A percentile compares a stretch with the other conserved stretches of the same genome.
Conservation (phyloP, 2,888 invertebrate species). For the Diaphora mendica region DNA sequence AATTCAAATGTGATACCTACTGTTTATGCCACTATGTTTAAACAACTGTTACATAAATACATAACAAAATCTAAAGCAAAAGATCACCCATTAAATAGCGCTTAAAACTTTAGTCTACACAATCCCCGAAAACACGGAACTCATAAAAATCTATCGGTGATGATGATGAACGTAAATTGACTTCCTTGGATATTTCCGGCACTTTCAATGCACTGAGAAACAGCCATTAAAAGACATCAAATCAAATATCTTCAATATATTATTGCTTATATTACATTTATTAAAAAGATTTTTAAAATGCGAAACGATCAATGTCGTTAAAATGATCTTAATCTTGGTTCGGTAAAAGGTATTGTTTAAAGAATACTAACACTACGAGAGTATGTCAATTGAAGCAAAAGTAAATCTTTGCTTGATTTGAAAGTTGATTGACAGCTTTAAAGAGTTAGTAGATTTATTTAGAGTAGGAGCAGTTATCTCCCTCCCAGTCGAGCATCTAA, state of each 20-base stretch:
- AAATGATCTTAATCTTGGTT: conserved; percentile 6
- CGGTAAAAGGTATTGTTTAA: conserved; percentile 1
- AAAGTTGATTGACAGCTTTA: conserved; percentile 35
- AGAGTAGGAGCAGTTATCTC: neutral
- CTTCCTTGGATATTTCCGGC: conserved; percentile 10
- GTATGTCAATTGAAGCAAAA: conserved; percentile 16
- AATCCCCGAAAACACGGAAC: conserved; percentile 24
- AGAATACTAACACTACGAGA: neutral
- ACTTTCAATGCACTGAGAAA: conserved; percentile 1
- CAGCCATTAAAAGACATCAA: neutral
- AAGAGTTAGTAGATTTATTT: neutral
- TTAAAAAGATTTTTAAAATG: neutral
- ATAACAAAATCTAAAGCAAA: conserved; percentile 36
- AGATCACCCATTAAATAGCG: conserved; percentile 34
- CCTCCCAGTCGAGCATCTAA: neutral
- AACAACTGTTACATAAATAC: neutral
- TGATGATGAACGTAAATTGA: conserved; percentile 3
- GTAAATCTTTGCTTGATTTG: conserved; percentile 8
- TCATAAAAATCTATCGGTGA: conserved; percentile 10
- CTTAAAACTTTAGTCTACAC: conserved; percentile 15
- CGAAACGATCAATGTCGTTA: conserved; percentile 1
- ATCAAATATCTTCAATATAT: neutral
- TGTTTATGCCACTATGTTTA: conserved; percentile 28
- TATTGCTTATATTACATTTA: neutral
- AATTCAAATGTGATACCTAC: conserved; percentile 18